Evolutionary conservation across 2,113 vertebrate species (phyloP), one percentile per base, ranked within the genome.

Genomic region (Macrotis lagotis): DNA sequence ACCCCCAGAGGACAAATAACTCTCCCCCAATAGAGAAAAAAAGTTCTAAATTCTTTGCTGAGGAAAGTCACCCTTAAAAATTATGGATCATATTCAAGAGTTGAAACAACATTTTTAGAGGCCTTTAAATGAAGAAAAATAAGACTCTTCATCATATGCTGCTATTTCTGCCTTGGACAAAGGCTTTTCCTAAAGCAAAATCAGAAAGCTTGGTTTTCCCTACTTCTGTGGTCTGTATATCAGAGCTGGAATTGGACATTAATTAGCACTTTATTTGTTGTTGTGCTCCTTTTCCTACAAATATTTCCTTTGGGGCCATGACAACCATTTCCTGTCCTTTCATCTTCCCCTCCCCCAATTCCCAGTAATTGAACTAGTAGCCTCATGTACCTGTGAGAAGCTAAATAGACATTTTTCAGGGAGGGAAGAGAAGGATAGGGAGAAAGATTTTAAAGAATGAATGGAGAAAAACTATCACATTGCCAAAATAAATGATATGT

Each of bases 311-410:
- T 98, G 97, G 98, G 98, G 98, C 98, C 98, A 98, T 98, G 98
- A 98, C 98, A 98, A 99, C 98, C 98, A 98, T 99, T 99, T 99
- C 99, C 99, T 99, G 99, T 97, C 98, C 99, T 99, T 99, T 99
- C 98, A 99, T 99, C 98, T 99, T 98, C 95, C 93, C 96, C 92
- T 92, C 95, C 95, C 48, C 28, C 93, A 93, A 96, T 99, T 98
- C 97, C 98, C 96, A 97, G 98, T 99, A 98, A 99, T 98, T 98
- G 98, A 98, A 98, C 98, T 98, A 98, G 98, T 98, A 99, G 98
- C 98, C 97, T 96, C 49, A 93, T 96, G 97, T 99, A 99, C 99
- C 99, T 99, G 98, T 97, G 97, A 98, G 98, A 98, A 97, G 97
- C 98, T 98, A 98, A 98, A 97, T 97, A 97, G 98, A 97, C 98